Conservation (phyloP, 30 jellyfish, hydroid and myxozoan genomes). For the Catostylus mosaicus region DNA sequence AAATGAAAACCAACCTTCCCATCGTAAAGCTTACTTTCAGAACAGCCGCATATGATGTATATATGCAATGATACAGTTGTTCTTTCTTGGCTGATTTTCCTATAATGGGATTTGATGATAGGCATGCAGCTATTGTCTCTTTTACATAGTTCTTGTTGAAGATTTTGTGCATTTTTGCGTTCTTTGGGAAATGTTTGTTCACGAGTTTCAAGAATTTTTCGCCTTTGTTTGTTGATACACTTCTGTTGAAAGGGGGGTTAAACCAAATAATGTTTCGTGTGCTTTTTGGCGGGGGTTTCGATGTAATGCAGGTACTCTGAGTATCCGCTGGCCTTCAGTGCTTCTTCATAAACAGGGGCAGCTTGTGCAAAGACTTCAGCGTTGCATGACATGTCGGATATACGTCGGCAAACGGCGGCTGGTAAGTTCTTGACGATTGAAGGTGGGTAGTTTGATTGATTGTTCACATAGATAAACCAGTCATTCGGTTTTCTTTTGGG, state of each 20-base stretch:
- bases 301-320: neutral
- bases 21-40: too few relatives aligned
- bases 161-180: neutral
- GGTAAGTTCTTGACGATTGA: neutral
- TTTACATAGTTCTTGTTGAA: neutral
- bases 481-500: neutral
- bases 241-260: neutral
- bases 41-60: too few relatives aligned
- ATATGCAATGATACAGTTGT: too few relatives aligned
- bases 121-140: neutral
- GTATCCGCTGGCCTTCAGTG: neutral
- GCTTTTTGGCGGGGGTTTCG: neutral
- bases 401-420: too few relatives aligned
- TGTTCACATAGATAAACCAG: neutral
- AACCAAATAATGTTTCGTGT: neutral
- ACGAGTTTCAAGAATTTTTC: neutral
- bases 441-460: neutral
- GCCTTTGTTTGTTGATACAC: neutral
- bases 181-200: neutral
- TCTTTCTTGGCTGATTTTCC: neutral
- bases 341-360: neutral
- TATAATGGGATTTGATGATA: neutral
- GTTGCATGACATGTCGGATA: too few relatives aligned
- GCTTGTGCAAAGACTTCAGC: slow-evolving; percentile 2
- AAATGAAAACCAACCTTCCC: too few relatives aligned